A percentile compares a stretch with the other conserved stretches of the same genome.
Conservation (phyloP, 2,888 invertebrate genomes). For the Nephrotoma flavescens region DNA sequence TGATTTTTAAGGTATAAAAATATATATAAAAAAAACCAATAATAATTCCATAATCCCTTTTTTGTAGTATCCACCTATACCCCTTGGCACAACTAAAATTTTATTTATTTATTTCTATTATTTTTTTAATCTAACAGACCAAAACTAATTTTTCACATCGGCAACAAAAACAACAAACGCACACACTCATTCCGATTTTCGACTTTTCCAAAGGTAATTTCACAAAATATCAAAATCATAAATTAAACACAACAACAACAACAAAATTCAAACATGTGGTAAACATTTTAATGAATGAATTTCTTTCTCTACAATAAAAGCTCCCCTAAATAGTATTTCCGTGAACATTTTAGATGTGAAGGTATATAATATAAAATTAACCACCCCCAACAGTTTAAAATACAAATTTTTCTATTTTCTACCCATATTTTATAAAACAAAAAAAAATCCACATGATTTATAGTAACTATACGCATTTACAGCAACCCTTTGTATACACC, state of each 20-base stretch:
- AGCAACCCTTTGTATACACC: neutral
- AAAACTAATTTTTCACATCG: neutral
- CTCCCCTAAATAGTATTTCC: neutral
- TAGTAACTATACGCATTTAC: neutral
- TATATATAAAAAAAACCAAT: neutral
- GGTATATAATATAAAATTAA: neutral
- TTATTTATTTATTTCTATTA: neutral
- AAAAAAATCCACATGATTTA: neutral
- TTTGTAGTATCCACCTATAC: neutral
- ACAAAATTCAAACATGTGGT: neutral
- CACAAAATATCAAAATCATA: neutral
- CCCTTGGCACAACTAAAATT: neutral
- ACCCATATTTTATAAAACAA: neutral
- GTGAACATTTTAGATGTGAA: neutral
- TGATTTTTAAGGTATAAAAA: neutral
- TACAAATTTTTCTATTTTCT: neutral
- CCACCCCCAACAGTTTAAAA: neutral
- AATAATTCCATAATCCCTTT: neutral
- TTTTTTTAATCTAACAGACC: neutral
- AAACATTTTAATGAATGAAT: neutral
- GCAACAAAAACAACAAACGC: neutral
- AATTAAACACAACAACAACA: neutral
- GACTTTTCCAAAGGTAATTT: neutral
- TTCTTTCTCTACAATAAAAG: neutral
- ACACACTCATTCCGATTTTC: neutral